Evolutionary conservation across 1,140 invertebrate species (phyloP), one percentile per base, ranked within the genome.

Genomic region (Contarinia nasturtii): DNA sequence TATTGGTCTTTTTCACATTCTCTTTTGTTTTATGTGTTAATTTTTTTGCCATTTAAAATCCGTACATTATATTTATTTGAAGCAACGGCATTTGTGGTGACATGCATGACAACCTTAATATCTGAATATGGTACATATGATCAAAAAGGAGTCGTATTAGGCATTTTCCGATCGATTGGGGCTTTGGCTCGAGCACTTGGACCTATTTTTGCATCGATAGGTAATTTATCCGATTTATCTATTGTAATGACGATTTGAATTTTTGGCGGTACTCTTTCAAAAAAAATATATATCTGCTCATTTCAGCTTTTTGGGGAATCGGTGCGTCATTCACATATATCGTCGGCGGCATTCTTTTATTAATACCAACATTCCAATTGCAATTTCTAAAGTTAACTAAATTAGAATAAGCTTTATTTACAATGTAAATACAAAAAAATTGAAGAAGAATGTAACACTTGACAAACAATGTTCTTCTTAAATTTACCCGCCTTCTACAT

Each of bases 1-100:
- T n/a, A n/a, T n/a, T n/a, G n/a, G n/a, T n/a, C n/a, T n/a, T n/a
- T n/a, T n/a, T n/a, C n/a, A n/a, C 44, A 44, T 60, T 60, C 40
- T 45, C n/a, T 47, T 49, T 34, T 5, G 40, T 45, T 33, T 45
- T 45, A 19, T 44, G 20, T 44, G 8, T 12, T 22, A 19, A 14
- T 21, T 15, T 27, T 20, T n/a, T 33, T 34, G 14, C 33, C 33
- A 34, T 34, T 34, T 8, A 7, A 14, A 34, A 34, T 14, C 7
- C 14, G 14, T 8, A 7, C 7, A 8, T 8, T 8, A 34, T 7
- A 34, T 34, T 7, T 8, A 7, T 14, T 7, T 64, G 20, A 56
- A 90, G 87, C 90, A 11, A 93, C 92, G 2, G 86, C 90, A 4
- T 84, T 91, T 63, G 88, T 92, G 40, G 90, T 97, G 8, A 91